These are phyloP conservation scores for Mus caroli DNA, from an alignment of 2,797 vertebrate genomes.

Conservation along the genomic window DNA sequence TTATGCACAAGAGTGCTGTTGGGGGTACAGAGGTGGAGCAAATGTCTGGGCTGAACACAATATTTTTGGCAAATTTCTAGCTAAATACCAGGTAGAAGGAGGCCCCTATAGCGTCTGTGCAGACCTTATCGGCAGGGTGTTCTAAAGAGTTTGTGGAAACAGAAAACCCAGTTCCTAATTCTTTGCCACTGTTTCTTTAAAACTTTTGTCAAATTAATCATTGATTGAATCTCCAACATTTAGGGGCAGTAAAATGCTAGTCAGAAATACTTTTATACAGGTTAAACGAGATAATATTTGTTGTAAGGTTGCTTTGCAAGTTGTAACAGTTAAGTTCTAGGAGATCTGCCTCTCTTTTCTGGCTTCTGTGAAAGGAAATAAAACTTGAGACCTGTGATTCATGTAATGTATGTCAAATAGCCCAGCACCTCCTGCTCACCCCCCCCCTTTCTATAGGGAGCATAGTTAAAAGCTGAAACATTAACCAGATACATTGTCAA, in stretches of 20 bases:
- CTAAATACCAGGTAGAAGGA: background rate
- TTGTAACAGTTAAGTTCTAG: background rate
- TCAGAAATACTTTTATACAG: background rate
- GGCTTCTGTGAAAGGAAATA: too few relatives aligned
- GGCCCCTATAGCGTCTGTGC: background rate
- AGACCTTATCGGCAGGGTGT: background rate
- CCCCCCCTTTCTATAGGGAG: too few relatives aligned
- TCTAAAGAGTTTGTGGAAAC: background rate
- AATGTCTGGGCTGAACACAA: background rate
- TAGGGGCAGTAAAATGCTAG: background rate
- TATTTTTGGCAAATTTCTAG: background rate
- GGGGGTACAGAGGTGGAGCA: background rate
- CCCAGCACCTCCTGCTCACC: too few relatives aligned
- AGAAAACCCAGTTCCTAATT: background rate
- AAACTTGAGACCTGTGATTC: too few relatives aligned
- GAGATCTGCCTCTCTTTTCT: background rate
- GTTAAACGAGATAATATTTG: background rate
- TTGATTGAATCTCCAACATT: background rate
- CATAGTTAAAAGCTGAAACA: too few relatives aligned
- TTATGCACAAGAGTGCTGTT: background rate
- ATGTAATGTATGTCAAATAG: too few relatives aligned
- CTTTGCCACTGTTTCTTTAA: background rate
- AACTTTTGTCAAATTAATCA: constrained; percentile 17
- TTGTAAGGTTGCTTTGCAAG: background rate
- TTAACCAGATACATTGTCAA: too few relatives aligned